Percentiles rank a stretch among this genome's conserved stretches.
Evolutionary conservation across 1,140 invertebrate genomes (phyloP).

Genomic region (Leptinotarsa lineolata): DNA sequence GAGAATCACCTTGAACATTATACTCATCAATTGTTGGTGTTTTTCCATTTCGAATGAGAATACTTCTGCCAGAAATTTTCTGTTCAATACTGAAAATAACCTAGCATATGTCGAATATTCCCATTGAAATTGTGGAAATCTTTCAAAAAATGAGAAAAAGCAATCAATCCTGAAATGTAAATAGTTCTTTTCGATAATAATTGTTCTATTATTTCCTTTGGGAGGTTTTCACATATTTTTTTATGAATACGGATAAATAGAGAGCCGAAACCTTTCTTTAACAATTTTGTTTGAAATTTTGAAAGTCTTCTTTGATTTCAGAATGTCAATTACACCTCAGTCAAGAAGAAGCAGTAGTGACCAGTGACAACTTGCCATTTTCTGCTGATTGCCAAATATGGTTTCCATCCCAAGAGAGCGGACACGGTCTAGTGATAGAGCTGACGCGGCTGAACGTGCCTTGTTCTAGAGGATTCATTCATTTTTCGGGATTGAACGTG

Average conservation of each 20-base stretch:
- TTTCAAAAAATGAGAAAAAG: neutral
- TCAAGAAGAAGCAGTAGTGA: constrained; percentile 44
- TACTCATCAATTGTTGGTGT: no score
- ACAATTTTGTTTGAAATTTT: neutral
- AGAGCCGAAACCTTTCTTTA: no score
- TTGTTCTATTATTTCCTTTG: no score
- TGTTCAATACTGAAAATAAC: no score
- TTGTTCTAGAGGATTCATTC: constrained; percentile 62
- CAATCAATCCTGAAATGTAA: neutral
- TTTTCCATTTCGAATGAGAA: no score
- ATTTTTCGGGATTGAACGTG: constrained; percentile 55
- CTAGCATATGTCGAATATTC: no score
- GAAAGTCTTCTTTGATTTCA: constrained; percentile 38
- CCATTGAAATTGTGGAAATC: neutral
- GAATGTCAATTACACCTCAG: constrained; percentile 55
- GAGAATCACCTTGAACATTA: no score
- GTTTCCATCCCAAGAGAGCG: constrained; percentile 52
- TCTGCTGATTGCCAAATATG: constrained; percentile 53
- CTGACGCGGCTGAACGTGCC: constrained; percentile 67
- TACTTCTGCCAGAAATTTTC: no score
- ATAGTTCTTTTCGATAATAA: neutral
- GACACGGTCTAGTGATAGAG: constrained; percentile 62
- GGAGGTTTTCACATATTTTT: no score
- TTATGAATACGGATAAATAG: no score
- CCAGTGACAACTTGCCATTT: constrained; percentile 49